Evolutionary conservation across 2,797 vertebrate species (phyloP).

Genomic region (Sebastes cheni): DNA sequence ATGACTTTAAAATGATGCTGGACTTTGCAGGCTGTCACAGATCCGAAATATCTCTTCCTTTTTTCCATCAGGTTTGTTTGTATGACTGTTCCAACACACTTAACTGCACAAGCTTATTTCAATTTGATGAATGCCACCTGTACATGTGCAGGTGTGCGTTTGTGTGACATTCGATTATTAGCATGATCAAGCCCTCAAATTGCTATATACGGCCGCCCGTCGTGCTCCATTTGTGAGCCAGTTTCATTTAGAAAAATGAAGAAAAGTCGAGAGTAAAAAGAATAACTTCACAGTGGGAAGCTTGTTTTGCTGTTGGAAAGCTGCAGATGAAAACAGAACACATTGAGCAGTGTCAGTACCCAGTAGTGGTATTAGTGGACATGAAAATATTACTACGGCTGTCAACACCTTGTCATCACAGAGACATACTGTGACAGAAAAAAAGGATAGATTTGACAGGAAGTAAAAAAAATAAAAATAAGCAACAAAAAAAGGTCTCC

Average conservation of each 20-base stretch:
- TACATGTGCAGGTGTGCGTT: background rate
- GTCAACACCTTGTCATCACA: background rate
- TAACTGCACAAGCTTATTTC: background rate
- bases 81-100: background rate
- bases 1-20: background rate
- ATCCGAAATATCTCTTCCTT: background rate
- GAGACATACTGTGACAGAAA: background rate
- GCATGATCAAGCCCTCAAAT: background rate
- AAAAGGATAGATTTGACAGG: background rate
- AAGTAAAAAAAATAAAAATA: background rate
- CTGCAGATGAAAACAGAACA: constrained; percentile 7
- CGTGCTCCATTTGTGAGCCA: constrained; percentile 1
- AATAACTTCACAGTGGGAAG: background rate
- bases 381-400: background rate
- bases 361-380: background rate
- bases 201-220: background rate
- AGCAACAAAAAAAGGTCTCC: background rate
- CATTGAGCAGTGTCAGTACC: background rate
- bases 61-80: background rate
- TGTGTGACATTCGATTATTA: constrained; percentile 1
- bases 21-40: background rate
- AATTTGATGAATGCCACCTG: background rate
- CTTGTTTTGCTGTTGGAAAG: background rate
- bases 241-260: background rate
- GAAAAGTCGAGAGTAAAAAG: background rate